These are phyloP conservation scores for Coilia nasus DNA, from an alignment of 2,797 vertebrate genomes.

Conservation along the genomic window DNA sequence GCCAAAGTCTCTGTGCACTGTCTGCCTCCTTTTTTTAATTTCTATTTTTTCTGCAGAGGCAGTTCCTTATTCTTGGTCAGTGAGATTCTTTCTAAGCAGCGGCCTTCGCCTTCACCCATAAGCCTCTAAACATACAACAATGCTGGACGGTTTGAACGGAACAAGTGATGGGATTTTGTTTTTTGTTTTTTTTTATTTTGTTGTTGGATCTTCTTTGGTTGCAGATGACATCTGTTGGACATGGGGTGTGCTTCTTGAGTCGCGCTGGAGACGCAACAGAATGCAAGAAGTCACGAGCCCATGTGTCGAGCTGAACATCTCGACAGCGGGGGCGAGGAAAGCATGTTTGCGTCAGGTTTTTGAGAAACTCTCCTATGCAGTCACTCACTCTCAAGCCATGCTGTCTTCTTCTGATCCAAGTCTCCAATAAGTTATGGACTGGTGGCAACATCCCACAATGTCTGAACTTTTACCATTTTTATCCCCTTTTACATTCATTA, in stretches of 20 bases:
- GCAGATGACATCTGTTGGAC: slow-evolving; percentile 7
- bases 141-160: neutral
- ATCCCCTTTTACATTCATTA: neutral
- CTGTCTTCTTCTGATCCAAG: slow-evolving; percentile 4
- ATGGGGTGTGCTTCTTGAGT: neutral
- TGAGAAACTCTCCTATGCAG: neutral
- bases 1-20: slow-evolving; percentile 26
- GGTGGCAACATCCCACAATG: neutral
- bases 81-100: neutral
- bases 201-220: neutral
- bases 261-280: neutral
- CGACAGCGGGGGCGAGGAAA: neutral
- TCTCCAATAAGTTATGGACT: neutral
- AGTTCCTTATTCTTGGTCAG: slow-evolving; percentile 3
- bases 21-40: neutral
- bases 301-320: neutral
- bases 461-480: slow-evolving; percentile 22
- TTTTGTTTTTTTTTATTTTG: too few species aligned
- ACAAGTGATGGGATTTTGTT: neutral
- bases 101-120: slow-evolving; percentile 1
- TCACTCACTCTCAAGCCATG: neutral
- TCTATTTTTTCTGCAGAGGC: slow-evolving; percentile 8
- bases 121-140: slow-evolving; percentile 22
- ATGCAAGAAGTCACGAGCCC: slow-evolving; percentile 19
- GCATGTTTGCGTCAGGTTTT: neutral